Evolutionary conservation across 2,113 vertebrate species (phyloP), one percentile per base, ranked within the genome.

Genomic region (Pollachius pollachius): DNA sequence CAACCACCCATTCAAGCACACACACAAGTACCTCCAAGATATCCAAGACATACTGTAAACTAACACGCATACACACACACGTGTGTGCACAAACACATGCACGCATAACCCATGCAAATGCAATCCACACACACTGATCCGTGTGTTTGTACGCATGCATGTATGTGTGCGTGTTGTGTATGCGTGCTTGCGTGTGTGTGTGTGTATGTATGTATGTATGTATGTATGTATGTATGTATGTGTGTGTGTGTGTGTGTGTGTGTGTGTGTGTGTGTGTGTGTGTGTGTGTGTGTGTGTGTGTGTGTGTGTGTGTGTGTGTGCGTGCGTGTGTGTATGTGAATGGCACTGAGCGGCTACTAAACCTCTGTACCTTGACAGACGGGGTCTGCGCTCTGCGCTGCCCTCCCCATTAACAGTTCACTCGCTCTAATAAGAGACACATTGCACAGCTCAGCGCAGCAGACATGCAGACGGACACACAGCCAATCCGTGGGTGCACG

Each of bases 361-460:
- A 52, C n/a, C 41, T 27, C 30, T 48, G n/a, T 11, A 30, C 67
- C 77, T 63, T 70, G 80, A 82, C 75, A 78, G 83, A 82, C 76
- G 62, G 70, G 68, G 71, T 71, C 27, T 59, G 73, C 75, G 62
- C 54, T 61, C 62, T 60, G 34, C 41, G 27, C 61, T 68, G 67
- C 57, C 67, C 67, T 25, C 52, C 68, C 63, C 25, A 57, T 70
- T 70, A 64, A 63, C 69, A 70, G 54, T 70, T 70, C 61, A 62
- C 48, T 70, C 68, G 52, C 21, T 62, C n/a, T 70, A 70, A 70
- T 64, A 48, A 62, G 52, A 62, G 37, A 61, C 68, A 64, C 61
- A 64, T 70, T 57, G 68, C 68, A 25, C 0, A 19, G 67, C 15
- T 41, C 67, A 62, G 34, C 15, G 18, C 65, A 62, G 37, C 64